phyloP scores from a whole-genome alignment of 1,140 invertebrate genomes.

The Drosophila serrata region DNA sequence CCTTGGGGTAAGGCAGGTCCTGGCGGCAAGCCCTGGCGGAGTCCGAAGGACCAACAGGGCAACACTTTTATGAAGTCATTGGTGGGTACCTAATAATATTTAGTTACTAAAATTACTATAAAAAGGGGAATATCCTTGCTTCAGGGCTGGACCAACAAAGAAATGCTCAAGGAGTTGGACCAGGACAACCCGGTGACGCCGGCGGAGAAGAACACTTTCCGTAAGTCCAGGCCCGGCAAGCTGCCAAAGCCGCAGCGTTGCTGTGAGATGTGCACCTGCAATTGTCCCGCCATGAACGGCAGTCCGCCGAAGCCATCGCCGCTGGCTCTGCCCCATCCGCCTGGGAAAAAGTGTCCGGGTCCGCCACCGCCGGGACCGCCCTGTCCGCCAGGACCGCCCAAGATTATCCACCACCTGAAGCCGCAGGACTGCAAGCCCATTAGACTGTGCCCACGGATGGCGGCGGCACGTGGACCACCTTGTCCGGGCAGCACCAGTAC shows the following conservation, averaged over 20 bases:
- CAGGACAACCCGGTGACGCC: constrained; percentile 82
- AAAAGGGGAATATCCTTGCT: neutral
- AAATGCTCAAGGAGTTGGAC: constrained; percentile 82
- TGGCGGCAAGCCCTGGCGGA: constrained; percentile 88
- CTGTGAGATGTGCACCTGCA: constrained; percentile 78
- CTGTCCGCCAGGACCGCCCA: constrained; percentile 26
- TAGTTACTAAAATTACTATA: too few relatives aligned
- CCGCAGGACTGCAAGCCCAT: constrained; percentile 66
- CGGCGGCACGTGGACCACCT: constrained; percentile 37
- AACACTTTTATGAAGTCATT: constrained; percentile 88
- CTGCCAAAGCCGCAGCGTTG: constrained; percentile 63
- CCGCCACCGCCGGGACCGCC: constrained; percentile 24
- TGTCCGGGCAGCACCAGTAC: constrained; percentile 62
- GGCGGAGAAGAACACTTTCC: constrained; percentile 77
- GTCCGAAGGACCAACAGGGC: constrained; percentile 87
- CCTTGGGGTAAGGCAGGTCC: constrained; percentile 88
- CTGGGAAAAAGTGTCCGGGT: constrained; percentile 31
- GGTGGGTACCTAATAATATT: constrained; percentile 84
- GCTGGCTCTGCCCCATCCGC: constrained; percentile 11
- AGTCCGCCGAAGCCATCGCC: constrained; percentile 42
- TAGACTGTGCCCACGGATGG: constrained; percentile 59
- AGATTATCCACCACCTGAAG: constrained; percentile 38
- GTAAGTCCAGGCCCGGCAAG: constrained; percentile 62
- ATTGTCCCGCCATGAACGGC: constrained; percentile 60
- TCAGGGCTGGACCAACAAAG: constrained; percentile 83